Percentiles rank a stretch among this genome's conserved stretches.
Conservation (phyloP, 2,888 invertebrate genomes). For the Macrosoma leucophasiata region DNA sequence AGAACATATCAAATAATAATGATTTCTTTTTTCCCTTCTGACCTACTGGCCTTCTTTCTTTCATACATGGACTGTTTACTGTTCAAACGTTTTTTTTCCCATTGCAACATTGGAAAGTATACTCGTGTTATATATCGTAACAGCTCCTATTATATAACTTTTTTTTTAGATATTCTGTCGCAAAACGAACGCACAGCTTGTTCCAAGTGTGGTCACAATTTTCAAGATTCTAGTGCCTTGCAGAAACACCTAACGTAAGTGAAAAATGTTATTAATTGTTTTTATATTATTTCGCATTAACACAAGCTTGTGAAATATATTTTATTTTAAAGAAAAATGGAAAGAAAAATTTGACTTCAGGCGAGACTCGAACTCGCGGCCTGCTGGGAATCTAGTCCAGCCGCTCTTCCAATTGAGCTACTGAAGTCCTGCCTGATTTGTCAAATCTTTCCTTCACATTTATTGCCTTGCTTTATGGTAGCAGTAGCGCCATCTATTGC, state of each 20-base stretch:
- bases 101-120: too few species aligned
- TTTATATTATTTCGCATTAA: neutral
- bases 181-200: conserved; percentile 27
- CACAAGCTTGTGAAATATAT: neutral
- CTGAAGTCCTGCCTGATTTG: neutral
- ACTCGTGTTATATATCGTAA: too few species aligned
- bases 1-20: too few species aligned
- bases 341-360: neutral
- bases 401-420: neutral
- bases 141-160: too few species aligned
- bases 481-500: too few species aligned
- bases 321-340: neutral
- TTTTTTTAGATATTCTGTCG: too few species aligned
- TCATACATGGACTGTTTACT: too few species aligned
- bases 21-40: too few species aligned
- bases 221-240: conserved; percentile 34
- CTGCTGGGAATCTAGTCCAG: neutral
- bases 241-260: conserved; percentile 43
- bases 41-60: too few species aligned
- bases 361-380: too few species aligned
- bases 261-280: neutral
- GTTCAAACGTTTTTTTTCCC: too few species aligned
- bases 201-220: conserved; percentile 36
- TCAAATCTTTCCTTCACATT: neutral
- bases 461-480: neutral